phyloP scores from a whole-genome alignment of 1,140 invertebrate genomes.

The Laupala kohalensis region DNA sequence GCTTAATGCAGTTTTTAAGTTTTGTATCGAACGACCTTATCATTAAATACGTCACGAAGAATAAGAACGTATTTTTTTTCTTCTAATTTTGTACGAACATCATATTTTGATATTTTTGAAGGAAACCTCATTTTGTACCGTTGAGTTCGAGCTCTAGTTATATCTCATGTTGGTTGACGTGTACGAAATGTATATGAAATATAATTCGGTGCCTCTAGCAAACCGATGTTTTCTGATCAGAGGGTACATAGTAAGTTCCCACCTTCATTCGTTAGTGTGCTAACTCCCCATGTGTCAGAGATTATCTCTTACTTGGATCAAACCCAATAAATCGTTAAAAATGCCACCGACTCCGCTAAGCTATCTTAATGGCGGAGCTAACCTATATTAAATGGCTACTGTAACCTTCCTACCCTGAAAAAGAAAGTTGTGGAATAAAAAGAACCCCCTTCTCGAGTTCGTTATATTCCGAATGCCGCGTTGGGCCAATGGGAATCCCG shows the following conservation, averaged over 20 bases:
- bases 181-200: too few relatives aligned
- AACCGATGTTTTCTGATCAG: not conserved
- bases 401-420: not conserved
- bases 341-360: not conserved
- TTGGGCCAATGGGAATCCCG: not conserved
- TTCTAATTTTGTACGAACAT: too few relatives aligned
- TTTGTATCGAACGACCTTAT: too few relatives aligned
- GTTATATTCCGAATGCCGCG: not conserved
- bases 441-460: too few relatives aligned
- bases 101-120: too few relatives aligned
- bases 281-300: not conserved
- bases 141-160: too few relatives aligned
- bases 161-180: too few relatives aligned
- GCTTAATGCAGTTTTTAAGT: too few relatives aligned
- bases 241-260: not conserved
- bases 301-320: not conserved
- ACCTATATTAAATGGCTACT: not conserved
- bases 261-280: not conserved
- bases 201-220: too few relatives aligned
- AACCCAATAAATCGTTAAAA: not conserved
- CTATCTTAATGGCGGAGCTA: not conserved
- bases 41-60: too few relatives aligned
- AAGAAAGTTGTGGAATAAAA: not conserved
- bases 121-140: too few relatives aligned
- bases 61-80: too few relatives aligned